Evolutionary conservation across 53 echinoderm and acorn worm species (phyloP).

Genomic region (Antedon mediterranea): DNA sequence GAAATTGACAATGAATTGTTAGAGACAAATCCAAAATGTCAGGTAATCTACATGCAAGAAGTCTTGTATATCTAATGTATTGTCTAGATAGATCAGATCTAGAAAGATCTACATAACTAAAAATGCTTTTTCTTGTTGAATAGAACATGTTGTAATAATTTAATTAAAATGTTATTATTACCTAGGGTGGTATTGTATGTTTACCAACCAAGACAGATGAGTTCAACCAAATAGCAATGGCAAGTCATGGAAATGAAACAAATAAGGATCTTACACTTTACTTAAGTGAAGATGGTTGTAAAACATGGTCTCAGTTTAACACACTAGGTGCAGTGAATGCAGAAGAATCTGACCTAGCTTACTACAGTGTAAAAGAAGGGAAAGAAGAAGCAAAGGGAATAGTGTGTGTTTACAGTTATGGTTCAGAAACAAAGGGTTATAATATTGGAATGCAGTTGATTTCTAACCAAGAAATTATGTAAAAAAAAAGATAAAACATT

Average conservation of each 20-base stretch:
- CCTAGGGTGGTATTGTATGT: neutral
- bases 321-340: neutral
- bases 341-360: neutral
- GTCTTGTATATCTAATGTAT: too few species aligned
- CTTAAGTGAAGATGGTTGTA: neutral
- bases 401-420: neutral
- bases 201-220: neutral
- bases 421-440: neutral
- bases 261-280: neutral
- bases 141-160: neutral
- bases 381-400: neutral
- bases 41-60: neutral
- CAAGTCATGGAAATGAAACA: neutral
- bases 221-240: neutral
- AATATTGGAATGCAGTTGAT: neutral
- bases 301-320: neutral
- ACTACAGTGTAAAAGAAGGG: neutral
- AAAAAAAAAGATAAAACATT: too few species aligned
- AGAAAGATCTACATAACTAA: neutral
- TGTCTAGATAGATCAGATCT: too few species aligned
- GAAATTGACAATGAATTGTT: neutral
- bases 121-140: neutral
- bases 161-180: too few species aligned
- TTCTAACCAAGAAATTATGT: neutral
- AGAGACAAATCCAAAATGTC: neutral